A percentile compares a stretch with the other conserved stretches of the same genome.
Conservation (phyloP, 2,113 vertebrate species). For the Phyllostomus discolor region DNA sequence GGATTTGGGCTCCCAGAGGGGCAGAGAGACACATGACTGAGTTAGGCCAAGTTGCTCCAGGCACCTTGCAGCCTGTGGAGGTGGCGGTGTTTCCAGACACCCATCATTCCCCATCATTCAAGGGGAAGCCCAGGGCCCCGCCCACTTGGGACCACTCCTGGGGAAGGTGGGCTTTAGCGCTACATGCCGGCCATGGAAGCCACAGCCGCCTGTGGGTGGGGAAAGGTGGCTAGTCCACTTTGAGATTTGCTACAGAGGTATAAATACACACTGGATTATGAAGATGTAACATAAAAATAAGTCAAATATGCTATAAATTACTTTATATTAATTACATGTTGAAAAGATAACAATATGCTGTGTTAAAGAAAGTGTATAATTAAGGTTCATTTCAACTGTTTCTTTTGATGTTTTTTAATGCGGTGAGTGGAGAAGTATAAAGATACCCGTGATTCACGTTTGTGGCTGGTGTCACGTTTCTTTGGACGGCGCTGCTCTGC, state of each 20-base stretch:
- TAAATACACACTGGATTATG: not conserved
- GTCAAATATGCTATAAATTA: not conserved
- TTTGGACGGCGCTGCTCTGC: accelerated
- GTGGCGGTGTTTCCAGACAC: not conserved
- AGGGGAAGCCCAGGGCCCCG: not conserved
- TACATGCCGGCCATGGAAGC: not conserved
- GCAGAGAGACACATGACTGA: not conserved
- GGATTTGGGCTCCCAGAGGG: not conserved
- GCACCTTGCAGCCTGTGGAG: slow-evolving; percentile 4
- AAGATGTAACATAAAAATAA: not conserved
- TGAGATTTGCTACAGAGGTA: not conserved
- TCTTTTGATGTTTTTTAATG: not conserved
- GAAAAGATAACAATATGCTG: not conserved
- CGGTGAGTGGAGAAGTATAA: not conserved
- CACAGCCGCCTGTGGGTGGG: not conserved
- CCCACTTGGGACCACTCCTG: not conserved
- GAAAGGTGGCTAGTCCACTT: not conserved
- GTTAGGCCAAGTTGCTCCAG: not conserved
- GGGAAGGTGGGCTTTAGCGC: not conserved
- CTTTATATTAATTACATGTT: not conserved
- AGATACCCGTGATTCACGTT: not conserved
- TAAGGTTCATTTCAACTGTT: slow-evolving; percentile 3
- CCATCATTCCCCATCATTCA: no score
- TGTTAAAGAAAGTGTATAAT: not conserved
- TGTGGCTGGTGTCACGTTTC: not conserved